Evolutionary conservation across 2,113 vertebrate species (phyloP), one percentile per base, ranked within the genome.

Genomic region (Sminthopsis crassicaudata): DNA sequence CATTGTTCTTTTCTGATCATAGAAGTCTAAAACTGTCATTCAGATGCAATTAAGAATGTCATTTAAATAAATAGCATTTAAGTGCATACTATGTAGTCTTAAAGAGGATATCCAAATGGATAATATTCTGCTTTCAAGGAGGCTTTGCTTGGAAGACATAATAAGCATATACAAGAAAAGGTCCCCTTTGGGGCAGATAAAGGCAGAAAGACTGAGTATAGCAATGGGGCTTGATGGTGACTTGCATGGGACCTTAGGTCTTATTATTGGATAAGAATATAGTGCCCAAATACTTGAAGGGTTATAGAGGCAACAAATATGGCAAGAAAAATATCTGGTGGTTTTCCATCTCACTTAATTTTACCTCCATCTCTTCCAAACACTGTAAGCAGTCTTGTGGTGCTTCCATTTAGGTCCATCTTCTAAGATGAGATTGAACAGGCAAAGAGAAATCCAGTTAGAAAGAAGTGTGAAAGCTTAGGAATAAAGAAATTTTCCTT

Each of bases 1-100:
- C 16, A 9, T 22, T 76, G 36, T 53, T 90, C 0, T 88, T 94
- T 95, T 95, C n/a, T 95, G 9, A 9, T 95, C 51, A 94, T 94
- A 90, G 36, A 51, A 67, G 53, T 91, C 26, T 11, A 96, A 90
- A 94, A 93, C 90, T 94, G 8, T 94, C 36, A 53, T 53, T 76
- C 67, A 84, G 42, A 95, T 97, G 89, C 36, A 90, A 4, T 90
- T 90, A 22, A 52, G 90, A 76, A n/a, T 19, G 14, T 22, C 16
- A 19, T 36, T 48, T n/a, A 4, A n/a, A n/a, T 76, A n/a, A 76
- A n/a, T 19, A 76, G 11, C 30, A 76, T n/a, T 76, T 76, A 76
- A 76, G n/a, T 76, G 36, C 14, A 19, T 76, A 76, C 36, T 19
- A 3, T 76, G 67, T 76, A 16, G 4, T 36, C 16, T 76, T 76